Evolutionary conservation across 2,888 invertebrate species (phyloP).

Genomic region (Heteropelma amictum): DNA sequence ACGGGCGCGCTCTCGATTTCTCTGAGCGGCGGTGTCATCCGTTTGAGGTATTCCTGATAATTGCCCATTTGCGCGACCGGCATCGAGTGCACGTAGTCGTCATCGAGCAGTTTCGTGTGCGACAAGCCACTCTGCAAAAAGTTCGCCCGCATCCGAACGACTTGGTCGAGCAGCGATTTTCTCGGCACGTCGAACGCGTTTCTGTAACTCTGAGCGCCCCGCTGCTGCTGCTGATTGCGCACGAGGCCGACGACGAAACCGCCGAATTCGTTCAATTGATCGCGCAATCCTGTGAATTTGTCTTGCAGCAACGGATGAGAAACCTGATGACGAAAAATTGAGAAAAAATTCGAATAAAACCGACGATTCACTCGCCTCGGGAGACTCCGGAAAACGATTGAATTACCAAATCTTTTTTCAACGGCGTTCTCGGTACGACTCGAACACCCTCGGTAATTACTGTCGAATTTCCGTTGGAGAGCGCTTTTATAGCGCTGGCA

Average conservation of each 20-base stretch:
- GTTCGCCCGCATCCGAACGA: slow-evolving; percentile 95
- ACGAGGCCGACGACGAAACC: slow-evolving; percentile 89
- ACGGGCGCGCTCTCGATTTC: slow-evolving; percentile 97
- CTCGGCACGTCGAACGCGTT: slow-evolving; percentile 98
- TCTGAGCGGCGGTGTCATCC: slow-evolving; percentile 93
- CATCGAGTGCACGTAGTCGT: slow-evolving; percentile 96
- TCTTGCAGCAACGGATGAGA: slow-evolving; percentile 90
- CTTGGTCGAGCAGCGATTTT: slow-evolving; percentile 92
- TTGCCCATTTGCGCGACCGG: slow-evolving; percentile 99
- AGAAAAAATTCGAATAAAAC: neutral
- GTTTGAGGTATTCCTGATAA: slow-evolving; percentile 98
- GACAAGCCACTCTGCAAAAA: slow-evolving; percentile 90
- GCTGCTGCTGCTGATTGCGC: slow-evolving; percentile 79
- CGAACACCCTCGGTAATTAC: slow-evolving; percentile 87
- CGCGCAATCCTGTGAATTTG: slow-evolving; percentile 89
- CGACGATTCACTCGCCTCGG: too few species aligned
- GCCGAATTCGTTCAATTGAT: slow-evolving; percentile 92
- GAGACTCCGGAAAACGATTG: too few species aligned
- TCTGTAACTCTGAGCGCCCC: slow-evolving; percentile 85
- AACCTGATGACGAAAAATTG: slow-evolving; percentile 62
- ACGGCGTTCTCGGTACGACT: slow-evolving; percentile 84
- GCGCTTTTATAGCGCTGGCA: slow-evolving; percentile 70
- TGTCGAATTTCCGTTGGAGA: slow-evolving; percentile 74
- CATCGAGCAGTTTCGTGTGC: slow-evolving; percentile 88
- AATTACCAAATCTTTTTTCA: slow-evolving; percentile 88